Evolutionary conservation across 2,888 invertebrate species (phyloP).

Genomic region (Ichneumon xanthorius): DNA sequence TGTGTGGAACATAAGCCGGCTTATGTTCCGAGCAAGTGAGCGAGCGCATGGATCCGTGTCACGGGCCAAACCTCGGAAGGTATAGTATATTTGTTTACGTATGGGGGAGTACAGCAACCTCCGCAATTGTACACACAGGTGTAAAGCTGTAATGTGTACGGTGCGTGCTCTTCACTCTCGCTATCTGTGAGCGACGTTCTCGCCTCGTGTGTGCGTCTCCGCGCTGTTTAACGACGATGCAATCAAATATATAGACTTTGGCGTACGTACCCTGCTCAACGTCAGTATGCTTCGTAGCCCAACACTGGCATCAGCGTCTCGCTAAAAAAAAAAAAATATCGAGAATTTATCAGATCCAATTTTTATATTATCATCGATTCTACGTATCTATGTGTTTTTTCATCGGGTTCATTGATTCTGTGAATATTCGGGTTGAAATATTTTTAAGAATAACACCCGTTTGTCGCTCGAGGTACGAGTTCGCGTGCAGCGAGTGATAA

Average conservation of each 20-base stretch:
- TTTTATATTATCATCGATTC: conserved; percentile 25
- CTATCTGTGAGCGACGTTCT: conserved; percentile 62
- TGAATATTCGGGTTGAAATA: background rate
- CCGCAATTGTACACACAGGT: conserved; percentile 57
- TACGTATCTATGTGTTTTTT: background rate
- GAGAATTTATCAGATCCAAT: conserved; percentile 7
- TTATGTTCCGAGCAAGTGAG: conserved; percentile 44
- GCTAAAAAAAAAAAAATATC: conserved; percentile 35
- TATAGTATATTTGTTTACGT: conserved; percentile 23
- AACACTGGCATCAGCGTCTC: conserved; percentile 55
- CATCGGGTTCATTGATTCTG: conserved; percentile 5
- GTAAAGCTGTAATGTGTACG: conserved; percentile 54
- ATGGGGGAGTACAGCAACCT: conserved; percentile 32
- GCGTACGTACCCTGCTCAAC: conserved; percentile 69
- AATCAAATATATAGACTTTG: conserved; percentile 73
- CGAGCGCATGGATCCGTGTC: conserved; percentile 56
- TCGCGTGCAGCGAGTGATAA: background rate
- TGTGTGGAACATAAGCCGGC: background rate
- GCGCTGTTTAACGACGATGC: conserved; percentile 73
- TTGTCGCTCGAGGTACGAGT: background rate
- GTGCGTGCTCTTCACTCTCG: conserved; percentile 63
- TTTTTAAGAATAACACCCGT: background rate
- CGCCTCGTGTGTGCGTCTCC: conserved; percentile 68
- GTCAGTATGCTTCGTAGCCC: conserved; percentile 71
- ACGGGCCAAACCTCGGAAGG: conserved; percentile 61